phyloP scores from a whole-genome alignment of 2,113 vertebrate genomes.

The Lampris incognitus region DNA sequence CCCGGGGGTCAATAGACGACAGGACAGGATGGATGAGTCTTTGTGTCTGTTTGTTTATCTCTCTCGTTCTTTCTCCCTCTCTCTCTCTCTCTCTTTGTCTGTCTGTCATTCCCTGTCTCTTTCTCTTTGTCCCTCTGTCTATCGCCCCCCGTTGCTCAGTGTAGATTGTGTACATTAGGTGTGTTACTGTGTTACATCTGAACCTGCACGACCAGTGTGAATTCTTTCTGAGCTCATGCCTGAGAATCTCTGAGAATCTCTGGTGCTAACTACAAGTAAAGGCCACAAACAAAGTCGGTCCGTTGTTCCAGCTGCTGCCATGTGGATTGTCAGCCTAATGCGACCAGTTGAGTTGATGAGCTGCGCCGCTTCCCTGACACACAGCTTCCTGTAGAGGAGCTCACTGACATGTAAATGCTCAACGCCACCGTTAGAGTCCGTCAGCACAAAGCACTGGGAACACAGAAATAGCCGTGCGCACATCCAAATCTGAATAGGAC shows the following conservation, averaged over 20 bases:
- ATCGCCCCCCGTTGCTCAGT: neutral
- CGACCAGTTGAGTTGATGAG: constrained; percentile 51
- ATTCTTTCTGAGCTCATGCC: constrained; percentile 54
- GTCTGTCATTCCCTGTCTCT: neutral
- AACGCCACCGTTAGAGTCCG: neutral
- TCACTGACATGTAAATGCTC: neutral
- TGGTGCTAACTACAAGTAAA: constrained; percentile 15
- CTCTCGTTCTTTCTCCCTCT: neutral
- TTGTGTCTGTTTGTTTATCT: neutral
- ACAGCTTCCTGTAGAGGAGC: neutral
- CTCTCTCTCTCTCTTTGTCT: constrained; percentile 6
- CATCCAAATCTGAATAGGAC: too few relatives aligned
- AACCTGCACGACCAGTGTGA: constrained; percentile 76
- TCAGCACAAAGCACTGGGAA: too few relatives aligned
- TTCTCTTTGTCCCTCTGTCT: constrained; percentile 17
- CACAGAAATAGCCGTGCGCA: too few relatives aligned
- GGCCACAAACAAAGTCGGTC: constrained; percentile 33
- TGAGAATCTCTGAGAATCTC: constrained; percentile 51
- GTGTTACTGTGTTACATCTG: constrained; percentile 54
- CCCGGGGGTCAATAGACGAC: constrained; percentile 54
- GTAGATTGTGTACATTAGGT: constrained; percentile 32
- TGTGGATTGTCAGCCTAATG: constrained; percentile 31
- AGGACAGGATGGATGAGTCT: constrained; percentile 41
- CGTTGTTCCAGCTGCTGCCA: neutral
- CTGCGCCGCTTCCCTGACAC: constrained; percentile 9